Conservation (phyloP, 2,797 vertebrate species). For the Pygocentrus nattereri region DNA sequence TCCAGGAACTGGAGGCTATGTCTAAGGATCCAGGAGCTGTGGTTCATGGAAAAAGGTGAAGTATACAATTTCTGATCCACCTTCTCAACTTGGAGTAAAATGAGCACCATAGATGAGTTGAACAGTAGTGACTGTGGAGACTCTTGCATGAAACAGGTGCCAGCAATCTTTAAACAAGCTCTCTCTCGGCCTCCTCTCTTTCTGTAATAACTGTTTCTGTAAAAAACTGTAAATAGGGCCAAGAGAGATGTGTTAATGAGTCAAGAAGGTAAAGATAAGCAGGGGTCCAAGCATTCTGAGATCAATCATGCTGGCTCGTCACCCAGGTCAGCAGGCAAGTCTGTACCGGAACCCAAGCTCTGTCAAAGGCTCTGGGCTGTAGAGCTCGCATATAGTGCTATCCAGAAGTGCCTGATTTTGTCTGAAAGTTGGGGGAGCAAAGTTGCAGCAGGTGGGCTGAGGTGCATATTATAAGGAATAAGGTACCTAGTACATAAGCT, state of each 20-base stretch:
- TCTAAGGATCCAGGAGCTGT: constrained; percentile 95
- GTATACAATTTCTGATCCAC: neutral
- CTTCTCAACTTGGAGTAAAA: constrained; percentile 7
- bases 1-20: constrained; percentile 95
- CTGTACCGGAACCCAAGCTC: neutral
- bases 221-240: neutral
- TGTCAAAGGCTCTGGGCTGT: neutral
- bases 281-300: constrained; percentile 20
- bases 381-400: neutral
- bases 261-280: constrained; percentile 5
- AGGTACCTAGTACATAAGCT: neutral
- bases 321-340: constrained; percentile 2
- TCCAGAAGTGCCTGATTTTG: neutral
- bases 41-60: constrained; percentile 95
- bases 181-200: neutral
- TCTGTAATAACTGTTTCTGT: too few relatives aligned
- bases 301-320: constrained; percentile 35
- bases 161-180: constrained; percentile 3
- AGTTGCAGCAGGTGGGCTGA: neutral
- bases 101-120: constrained; percentile 15
- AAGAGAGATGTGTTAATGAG: constrained; percentile 9
- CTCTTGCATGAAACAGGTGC: neutral
- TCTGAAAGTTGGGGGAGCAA: neutral
- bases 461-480: neutral
- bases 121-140: neutral